Conservation (phyloP, 30 jellyfish, hydroid and myxozoan species). For the Rhopilema esculentum region DNA sequence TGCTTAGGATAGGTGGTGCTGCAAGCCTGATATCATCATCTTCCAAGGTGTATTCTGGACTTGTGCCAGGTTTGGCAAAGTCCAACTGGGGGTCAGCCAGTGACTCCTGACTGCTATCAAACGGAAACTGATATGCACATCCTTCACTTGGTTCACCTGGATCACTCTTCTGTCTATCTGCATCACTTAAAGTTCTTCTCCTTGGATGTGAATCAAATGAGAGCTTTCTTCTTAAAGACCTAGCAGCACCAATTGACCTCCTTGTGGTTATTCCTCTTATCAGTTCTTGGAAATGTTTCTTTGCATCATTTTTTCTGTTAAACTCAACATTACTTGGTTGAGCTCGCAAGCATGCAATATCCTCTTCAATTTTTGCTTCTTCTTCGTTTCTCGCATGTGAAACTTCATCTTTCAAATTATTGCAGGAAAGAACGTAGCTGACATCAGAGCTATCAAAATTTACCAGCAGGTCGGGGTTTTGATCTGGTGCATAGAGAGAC, state of each 20-base stretch:
- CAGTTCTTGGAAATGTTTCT: conserved; percentile 58
- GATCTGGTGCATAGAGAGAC: conserved; percentile 75
- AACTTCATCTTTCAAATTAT: conserved; percentile 6
- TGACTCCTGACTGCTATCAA: conserved; percentile 16
- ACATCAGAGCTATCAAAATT: conserved; percentile 17
- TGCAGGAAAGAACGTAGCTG: background rate
- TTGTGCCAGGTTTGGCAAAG: conserved; percentile 35
- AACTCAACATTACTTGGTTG: conserved; percentile 87
- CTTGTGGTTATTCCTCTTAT: conserved; percentile 23
- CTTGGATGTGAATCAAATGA: conserved; percentile 94
- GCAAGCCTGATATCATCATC: conserved; percentile 30
- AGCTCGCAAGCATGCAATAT: conserved; percentile 66
- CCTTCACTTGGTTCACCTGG: conserved; percentile 1
- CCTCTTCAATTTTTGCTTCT: conserved; percentile 85
- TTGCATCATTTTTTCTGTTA: conserved; percentile 70
- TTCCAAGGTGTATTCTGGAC: background rate
- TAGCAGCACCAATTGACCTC: background rate
- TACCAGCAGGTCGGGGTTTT: conserved; percentile 3
- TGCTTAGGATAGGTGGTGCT: conserved; percentile 66
- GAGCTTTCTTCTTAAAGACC: conserved; percentile 67
- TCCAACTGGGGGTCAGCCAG: conserved; percentile 7
- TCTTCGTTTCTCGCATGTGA: conserved; percentile 85
- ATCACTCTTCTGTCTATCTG: conserved; percentile 33
- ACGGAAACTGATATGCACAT: conserved; percentile 1
- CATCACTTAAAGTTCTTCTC: conserved; percentile 73